Evolutionary conservation across 2,888 invertebrate genomes (phyloP).

Genomic region (Nemotelus pantherinus): DNA sequence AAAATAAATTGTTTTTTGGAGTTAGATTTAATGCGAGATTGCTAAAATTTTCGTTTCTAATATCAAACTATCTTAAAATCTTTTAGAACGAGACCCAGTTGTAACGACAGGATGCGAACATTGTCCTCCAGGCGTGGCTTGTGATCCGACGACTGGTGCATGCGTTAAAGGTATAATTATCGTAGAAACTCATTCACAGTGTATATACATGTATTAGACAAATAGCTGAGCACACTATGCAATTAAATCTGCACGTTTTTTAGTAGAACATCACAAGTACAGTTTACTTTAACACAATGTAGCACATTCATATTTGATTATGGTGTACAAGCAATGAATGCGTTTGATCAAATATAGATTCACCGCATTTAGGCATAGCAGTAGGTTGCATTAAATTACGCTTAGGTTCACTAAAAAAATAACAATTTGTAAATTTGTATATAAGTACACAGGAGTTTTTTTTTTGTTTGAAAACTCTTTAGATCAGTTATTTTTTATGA

Average conservation of each 20-base stretch:
- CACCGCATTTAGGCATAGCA: not conserved
- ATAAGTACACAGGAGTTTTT: not conserved
- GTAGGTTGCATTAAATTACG: not conserved
- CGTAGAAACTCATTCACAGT: not conserved
- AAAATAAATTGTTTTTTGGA: too few species aligned
- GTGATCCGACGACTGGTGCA: conserved; percentile 82
- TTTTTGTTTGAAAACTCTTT: not conserved
- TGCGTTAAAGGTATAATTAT: conserved; percentile 81
- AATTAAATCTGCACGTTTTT: conserved; percentile 21
- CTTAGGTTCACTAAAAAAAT: too few species aligned
- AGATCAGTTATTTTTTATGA: not conserved
- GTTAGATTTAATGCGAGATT: too few species aligned
- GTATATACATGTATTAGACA: conserved; percentile 11
- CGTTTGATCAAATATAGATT: not conserved
- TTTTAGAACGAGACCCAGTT: conserved; percentile 56
- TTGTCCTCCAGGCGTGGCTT: conserved; percentile 80
- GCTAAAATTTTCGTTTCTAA: too few species aligned
- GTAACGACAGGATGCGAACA: conserved; percentile 72
- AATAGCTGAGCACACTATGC: conserved; percentile 7
- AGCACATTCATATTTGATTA: not conserved
- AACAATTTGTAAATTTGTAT: not conserved
- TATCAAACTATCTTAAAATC: not conserved
- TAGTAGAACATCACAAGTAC: conserved; percentile 3
- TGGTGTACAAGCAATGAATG: not conserved
- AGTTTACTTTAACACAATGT: conserved; percentile 12